phyloP scores from a whole-genome alignment of 2,888 invertebrate species.

The Pterobdella sp. region DNA sequence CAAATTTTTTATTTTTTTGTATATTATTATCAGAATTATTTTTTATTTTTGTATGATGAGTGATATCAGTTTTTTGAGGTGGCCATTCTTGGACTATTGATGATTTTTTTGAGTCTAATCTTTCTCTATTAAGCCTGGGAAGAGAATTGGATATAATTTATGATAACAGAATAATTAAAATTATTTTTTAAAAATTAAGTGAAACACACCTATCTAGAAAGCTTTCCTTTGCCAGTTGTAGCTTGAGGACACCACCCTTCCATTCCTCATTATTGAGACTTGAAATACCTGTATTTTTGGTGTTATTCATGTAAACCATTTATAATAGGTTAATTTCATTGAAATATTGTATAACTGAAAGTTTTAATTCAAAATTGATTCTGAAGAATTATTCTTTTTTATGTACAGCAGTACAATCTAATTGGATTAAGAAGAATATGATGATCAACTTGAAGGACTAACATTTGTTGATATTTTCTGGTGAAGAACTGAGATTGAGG shows the following conservation, averaged over 20 bases:
- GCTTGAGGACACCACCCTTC: slow-evolving; percentile 11
- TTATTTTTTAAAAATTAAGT: neutral
- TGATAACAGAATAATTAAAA: neutral
- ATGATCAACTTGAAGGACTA: neutral
- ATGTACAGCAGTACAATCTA: too few relatives aligned
- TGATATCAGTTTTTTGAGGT: neutral
- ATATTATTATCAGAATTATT: neutral
- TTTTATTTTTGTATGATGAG: neutral
- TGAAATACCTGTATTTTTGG: neutral
- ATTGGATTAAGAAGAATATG: too few relatives aligned
- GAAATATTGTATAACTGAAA: too few relatives aligned
- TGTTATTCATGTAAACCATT: neutral
- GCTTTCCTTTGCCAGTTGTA: slow-evolving; percentile 26
- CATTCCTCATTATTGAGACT: slow-evolving; percentile 14
- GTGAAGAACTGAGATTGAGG: slow-evolving; percentile 13
- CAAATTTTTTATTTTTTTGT: neutral
- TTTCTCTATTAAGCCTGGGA: slow-evolving; percentile 7
- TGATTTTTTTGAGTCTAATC: neutral
- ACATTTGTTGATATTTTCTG: slow-evolving; percentile 23
- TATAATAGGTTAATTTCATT: neutral
- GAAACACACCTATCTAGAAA: slow-evolving; percentile 24
- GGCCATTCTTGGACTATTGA: slow-evolving; percentile 7
- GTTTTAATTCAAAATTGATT: too few relatives aligned
- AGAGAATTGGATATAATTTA: neutral
- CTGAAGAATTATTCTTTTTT: too few relatives aligned